Conservation (phyloP, 2,113 vertebrate genomes). For the Xiphophorus hellerii region DNA sequence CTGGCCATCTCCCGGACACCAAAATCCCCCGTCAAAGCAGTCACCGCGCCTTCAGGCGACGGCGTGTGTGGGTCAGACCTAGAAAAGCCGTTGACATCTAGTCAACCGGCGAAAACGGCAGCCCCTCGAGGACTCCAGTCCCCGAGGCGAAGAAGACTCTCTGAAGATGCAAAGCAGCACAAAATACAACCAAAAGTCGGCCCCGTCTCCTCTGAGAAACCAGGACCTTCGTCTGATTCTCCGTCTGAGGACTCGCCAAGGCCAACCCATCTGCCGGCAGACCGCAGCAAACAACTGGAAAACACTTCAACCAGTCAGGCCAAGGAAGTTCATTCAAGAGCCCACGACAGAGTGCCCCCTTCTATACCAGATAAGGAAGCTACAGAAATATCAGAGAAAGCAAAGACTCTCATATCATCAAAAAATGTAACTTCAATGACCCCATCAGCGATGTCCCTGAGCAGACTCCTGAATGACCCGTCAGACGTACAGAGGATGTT, state of each 20-base stretch:
- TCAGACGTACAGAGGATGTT: slow-evolving; percentile 87
- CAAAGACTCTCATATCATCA: slow-evolving; percentile 61
- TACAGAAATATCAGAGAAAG: slow-evolving; percentile 67
- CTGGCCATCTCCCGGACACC: slow-evolving; percentile 51
- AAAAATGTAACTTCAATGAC: slow-evolving; percentile 33
- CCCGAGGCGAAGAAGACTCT: slow-evolving; percentile 49
- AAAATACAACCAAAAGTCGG: slow-evolving; percentile 36
- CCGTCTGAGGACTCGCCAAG: slow-evolving; percentile 29
- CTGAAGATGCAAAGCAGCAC: slow-evolving; percentile 50
- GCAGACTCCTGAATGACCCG: slow-evolving; percentile 81
- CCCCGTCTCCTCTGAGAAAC: neutral
- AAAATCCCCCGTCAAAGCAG: slow-evolving; percentile 67
- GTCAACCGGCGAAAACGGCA: slow-evolving; percentile 7
- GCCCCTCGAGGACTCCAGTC: slow-evolving; percentile 34
- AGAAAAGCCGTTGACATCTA: slow-evolving; percentile 36
- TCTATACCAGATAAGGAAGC: slow-evolving; percentile 63
- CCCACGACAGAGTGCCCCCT: slow-evolving; percentile 33
- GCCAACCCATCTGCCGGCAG: neutral
- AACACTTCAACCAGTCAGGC: slow-evolving; percentile 8
- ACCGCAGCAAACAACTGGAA: slow-evolving; percentile 22
- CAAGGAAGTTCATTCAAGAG: slow-evolving; percentile 45
- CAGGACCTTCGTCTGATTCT: slow-evolving; percentile 9
- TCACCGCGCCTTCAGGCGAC: slow-evolving; percentile 32
- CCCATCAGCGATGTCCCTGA: slow-evolving; percentile 43
- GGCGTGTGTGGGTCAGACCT: slow-evolving; percentile 27